phyloP scores from a whole-genome alignment of 2,113 vertebrate genomes.

The Setophaga coronata region DNA sequence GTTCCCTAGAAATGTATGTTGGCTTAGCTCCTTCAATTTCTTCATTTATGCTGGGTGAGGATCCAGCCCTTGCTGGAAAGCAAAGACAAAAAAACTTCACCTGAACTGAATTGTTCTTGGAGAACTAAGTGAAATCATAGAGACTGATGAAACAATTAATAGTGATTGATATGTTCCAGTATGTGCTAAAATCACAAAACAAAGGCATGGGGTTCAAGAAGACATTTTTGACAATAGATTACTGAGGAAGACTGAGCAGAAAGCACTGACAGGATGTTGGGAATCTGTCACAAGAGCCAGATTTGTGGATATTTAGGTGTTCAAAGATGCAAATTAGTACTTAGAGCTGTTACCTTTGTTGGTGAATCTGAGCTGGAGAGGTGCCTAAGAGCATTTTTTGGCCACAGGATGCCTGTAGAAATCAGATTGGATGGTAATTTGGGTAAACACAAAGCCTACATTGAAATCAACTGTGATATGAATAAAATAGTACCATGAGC shows the following conservation, averaged over 20 bases:
- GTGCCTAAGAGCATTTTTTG: neutral
- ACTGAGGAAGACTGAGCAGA: neutral
- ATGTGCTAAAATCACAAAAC: neutral
- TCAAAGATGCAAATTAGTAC: neutral
- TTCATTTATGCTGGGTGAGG: neutral
- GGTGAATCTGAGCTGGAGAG: neutral
- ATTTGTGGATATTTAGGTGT: neutral
- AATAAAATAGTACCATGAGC: neutral
- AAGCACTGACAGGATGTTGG: neutral
- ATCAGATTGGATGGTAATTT: neutral
- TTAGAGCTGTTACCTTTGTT: neutral
- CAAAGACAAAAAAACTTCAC: slow-evolving; percentile 1
- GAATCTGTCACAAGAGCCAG: neutral
- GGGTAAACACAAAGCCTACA: neutral
- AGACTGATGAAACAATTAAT: neutral
- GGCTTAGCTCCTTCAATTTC: neutral
- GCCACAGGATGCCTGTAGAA: neutral
- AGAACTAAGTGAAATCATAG: neutral
- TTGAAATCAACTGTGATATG: neutral
- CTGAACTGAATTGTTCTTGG: neutral
- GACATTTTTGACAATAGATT: neutral
- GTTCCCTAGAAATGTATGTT: neutral
- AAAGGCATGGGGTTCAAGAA: neutral
- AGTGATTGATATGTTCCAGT: neutral
- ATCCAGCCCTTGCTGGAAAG: neutral